These are phyloP conservation scores for Nomada ruficornis DNA, from an alignment of 2,888 invertebrate genomes.

Conservation along the genomic window DNA sequence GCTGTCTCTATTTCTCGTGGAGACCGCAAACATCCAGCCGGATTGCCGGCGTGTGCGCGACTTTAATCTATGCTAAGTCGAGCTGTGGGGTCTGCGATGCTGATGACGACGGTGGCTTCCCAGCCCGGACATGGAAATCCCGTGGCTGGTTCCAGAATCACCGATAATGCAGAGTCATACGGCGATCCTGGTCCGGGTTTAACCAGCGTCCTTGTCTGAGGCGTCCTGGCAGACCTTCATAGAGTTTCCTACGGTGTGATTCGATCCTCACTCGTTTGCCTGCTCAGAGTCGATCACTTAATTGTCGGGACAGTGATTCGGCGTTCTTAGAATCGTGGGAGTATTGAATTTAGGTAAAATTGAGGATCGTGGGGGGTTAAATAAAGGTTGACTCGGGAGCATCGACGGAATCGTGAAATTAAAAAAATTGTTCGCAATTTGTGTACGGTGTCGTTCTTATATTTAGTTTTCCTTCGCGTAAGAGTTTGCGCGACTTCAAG, in stretches of 20 bases:
- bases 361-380: too few relatives aligned
- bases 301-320: background rate
- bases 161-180: conserved; percentile 80
- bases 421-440: too few relatives aligned
- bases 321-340: background rate
- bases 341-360: too few relatives aligned
- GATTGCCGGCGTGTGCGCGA: conserved; percentile 62
- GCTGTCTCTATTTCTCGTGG: conserved; percentile 38
- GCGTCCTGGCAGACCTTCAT: conserved; percentile 63
- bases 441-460: too few relatives aligned
- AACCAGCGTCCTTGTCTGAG: conserved; percentile 76
- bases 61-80: conserved; percentile 75
- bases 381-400: too few relatives aligned
- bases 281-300: background rate
- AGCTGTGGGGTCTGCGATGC: conserved; percentile 70
- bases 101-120: conserved; percentile 69
- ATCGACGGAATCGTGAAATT: too few relatives aligned
- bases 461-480: too few relatives aligned
- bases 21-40: conserved; percentile 47
- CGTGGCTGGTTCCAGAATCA: conserved; percentile 81
- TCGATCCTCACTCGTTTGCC: background rate
- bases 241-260: background rate
- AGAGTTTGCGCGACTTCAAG: background rate
- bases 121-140: conserved; percentile 82
- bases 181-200: conserved; percentile 67